These are phyloP conservation scores for Sus cebifrons DNA, from an alignment of 2,797 vertebrate genomes.

Conservation along the genomic window DNA sequence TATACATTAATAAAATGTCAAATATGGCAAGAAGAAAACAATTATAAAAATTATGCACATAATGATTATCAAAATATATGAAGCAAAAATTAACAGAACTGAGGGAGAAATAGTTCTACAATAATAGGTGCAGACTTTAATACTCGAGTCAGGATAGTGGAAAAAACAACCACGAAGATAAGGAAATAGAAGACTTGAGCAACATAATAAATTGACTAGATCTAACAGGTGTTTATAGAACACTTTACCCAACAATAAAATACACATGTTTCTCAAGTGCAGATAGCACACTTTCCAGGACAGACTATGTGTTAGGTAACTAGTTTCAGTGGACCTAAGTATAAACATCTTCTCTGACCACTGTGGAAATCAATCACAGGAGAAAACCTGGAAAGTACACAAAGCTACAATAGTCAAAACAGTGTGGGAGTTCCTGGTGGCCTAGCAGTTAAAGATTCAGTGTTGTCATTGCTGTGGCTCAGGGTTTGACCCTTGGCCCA, in stretches of 20 bases:
- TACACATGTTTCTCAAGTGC: no score
- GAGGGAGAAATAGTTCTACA: not conserved
- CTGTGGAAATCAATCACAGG: not conserved
- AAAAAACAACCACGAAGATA: not conserved
- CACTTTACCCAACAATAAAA: no score
- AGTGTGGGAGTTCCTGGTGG: not conserved
- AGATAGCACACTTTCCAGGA: no score
- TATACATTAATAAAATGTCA: not conserved
- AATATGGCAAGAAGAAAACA: not conserved
- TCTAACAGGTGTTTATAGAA: not conserved
- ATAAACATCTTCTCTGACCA: not conserved
- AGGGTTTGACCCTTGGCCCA: no score
- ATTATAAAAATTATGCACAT: not conserved
- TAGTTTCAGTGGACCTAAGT: not conserved
- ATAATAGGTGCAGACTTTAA: not conserved
- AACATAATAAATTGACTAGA: not conserved
- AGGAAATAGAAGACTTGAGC: not conserved
- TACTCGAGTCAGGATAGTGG: not conserved
- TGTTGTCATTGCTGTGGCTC: no score
- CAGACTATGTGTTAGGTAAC: not conserved
- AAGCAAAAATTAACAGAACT: not conserved
- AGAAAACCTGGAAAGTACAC: not conserved
- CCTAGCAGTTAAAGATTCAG: no score
- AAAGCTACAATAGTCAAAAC: not conserved
- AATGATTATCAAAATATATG: not conserved